Evolutionary conservation across 2,113 vertebrate species (phyloP), one percentile per base, ranked within the genome.

Genomic region (Dryoscopus gambensis): DNA sequence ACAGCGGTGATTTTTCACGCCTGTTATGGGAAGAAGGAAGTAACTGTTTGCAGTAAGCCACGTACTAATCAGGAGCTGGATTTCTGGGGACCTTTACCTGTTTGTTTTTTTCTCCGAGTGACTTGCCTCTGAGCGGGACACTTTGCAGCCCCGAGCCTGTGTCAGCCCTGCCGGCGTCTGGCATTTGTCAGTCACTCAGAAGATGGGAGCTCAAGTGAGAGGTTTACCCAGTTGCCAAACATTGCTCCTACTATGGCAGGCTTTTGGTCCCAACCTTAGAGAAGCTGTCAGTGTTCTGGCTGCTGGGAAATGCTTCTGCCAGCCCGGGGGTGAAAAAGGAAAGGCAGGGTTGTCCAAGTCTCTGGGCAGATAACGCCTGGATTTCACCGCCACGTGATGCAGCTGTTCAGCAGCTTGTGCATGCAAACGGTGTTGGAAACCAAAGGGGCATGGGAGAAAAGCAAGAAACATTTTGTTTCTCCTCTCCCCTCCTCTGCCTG

Each of bases 151-250:
- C 25, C 1, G 33, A 80, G 76, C 30, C 50, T n/a, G 2, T 70
- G n/a, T 50, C 68, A 92, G 79, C 75, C 75, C 71, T 47, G 82
- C 44, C 0, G 0, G 37, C 27, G 19, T 90, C 93, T 91, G 95
- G 68, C 87, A 35, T 91, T 96, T 81, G 71, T 96, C 95, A 86
- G 39, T 90, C 85, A 75, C 76, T 87, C 25, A 11, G 47, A 86
- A 78, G 79, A 52, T 3, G 64, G 31, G 49, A 92, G n/a, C 39
- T 84, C 40, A n/a, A 75, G 68, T 0, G 22, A 91, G 86, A 84
- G 60, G 20, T 88, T 81, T 88, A 67, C 44, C 52, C 56, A 10
- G 60, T 15, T 84, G 76, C 92, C 88, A 94, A 3, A 81, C 5
- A 3, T 25, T 33, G 11, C 31, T 87, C n/a, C 7, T 94, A 40